Conservation (phyloP, 2,797 vertebrate species). For the Muraenolepis orangiensis region DNA sequence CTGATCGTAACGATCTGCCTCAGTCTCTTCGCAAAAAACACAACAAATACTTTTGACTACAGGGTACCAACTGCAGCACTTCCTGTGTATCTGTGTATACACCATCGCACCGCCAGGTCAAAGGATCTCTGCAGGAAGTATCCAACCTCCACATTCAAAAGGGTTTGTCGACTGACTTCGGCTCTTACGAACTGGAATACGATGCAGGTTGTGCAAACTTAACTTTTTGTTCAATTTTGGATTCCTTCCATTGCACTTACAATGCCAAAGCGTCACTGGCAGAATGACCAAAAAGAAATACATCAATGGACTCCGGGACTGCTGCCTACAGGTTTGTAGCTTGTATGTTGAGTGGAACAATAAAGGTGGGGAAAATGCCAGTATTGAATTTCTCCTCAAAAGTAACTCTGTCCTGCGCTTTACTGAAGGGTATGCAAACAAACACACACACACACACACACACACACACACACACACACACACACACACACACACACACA, state of each 20-base stretch:
- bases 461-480: slow-evolving; percentile 9
- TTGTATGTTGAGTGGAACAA: neutral
- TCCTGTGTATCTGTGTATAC: neutral
- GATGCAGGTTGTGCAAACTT: neutral
- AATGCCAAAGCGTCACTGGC: neutral
- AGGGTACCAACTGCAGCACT: neutral
- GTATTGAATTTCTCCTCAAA: neutral
- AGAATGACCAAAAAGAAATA: too few relatives aligned
- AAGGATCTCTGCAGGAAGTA: neutral
- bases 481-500: neutral
- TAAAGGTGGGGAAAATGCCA: too few relatives aligned
- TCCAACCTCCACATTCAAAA: neutral
- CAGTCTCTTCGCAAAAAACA: too few relatives aligned
- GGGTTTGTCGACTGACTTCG: neutral
- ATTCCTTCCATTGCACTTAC: neutral
- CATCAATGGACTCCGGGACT: too few relatives aligned
- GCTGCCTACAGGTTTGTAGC: neutral
- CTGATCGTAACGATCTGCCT: too few relatives aligned
- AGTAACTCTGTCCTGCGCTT: neutral
- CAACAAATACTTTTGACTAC: neutral
- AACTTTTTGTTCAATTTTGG: neutral
- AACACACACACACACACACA: slow-evolving; percentile 13
- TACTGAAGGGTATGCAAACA: slow-evolving; percentile 1
- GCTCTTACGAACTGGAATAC: neutral
- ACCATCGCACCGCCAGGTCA: too few relatives aligned